Evolutionary conservation across 2,888 invertebrate genomes (phyloP).

Genomic region (Smittia sp.): DNA sequence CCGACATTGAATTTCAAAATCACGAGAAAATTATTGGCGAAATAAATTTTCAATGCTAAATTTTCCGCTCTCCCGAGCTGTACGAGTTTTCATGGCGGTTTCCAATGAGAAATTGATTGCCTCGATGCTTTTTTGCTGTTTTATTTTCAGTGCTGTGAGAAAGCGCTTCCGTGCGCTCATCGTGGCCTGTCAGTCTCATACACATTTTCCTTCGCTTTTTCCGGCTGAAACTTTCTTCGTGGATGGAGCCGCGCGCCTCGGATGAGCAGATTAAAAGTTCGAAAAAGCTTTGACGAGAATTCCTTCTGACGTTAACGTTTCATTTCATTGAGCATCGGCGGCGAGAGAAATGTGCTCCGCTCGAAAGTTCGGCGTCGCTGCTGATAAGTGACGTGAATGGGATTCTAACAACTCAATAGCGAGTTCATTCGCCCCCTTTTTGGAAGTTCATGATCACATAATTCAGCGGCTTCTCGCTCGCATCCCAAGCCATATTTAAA

Average conservation of each 20-base stretch:
- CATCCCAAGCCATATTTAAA: constrained; percentile 8
- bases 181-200: neutral
- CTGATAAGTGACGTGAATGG: no score
- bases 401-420: no score
- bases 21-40: neutral
- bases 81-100: neutral
- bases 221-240: neutral
- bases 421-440: no score
- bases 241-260: neutral
- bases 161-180: neutral
- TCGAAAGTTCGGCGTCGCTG: no score
- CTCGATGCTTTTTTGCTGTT: neutral
- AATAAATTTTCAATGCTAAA: constrained; percentile 16
- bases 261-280: neutral
- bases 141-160: neutral
- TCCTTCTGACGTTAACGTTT: neutral
- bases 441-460: no score
- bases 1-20: constrained; percentile 13
- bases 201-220: neutral
- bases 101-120: constrained; percentile 35
- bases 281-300: neutral
- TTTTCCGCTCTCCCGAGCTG: neutral
- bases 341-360: no score
- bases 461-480: neutral
- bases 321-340: neutral